A percentile compares a stretch with the other conserved stretches of the same genome.
phyloP scores from a whole-genome alignment of 1,140 invertebrate species.

The Aporrectodea caliginosa region DNA sequence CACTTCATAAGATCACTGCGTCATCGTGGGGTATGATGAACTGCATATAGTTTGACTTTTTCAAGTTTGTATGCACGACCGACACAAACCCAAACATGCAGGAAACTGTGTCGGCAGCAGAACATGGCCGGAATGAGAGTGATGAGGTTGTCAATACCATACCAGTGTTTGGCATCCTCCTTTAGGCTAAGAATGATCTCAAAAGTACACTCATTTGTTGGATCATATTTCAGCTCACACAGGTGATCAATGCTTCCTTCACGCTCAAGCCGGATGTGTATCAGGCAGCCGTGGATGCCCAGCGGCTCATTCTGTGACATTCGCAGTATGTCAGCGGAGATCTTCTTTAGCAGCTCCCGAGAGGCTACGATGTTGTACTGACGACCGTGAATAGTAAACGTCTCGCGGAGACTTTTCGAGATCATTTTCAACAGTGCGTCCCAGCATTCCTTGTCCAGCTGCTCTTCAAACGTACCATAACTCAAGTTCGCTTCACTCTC shows the following conservation, averaged over 20 bases:
- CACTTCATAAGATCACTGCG: neutral
- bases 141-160: slow-evolving; percentile 39
- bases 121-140: slow-evolving; percentile 38
- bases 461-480: slow-evolving; percentile 19
- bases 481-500: neutral
- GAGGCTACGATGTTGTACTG: neutral
- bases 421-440: slow-evolving; percentile 10
- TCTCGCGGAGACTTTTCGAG: neutral
- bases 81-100: slow-evolving; percentile 21
- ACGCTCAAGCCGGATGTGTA: neutral
- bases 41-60: slow-evolving; percentile 5
- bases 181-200: neutral
- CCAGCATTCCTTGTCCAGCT: slow-evolving; percentile 6
- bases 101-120: slow-evolving; percentile 21
- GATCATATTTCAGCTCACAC: neutral
- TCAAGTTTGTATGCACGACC: neutral
- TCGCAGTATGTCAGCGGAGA: slow-evolving; percentile 16
- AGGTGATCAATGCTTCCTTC: neutral
- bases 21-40: slow-evolving; percentile 26
- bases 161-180: neutral
- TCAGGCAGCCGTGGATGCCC: neutral
- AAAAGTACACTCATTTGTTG: neutral
- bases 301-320: slow-evolving; percentile 18
- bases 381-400: slow-evolving; percentile 3
- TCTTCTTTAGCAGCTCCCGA: slow-evolving; percentile 14